Base-by-base conservation (phyloP, 2,113 vertebrate species). In the Anoplopoma fimbria region DNA sequence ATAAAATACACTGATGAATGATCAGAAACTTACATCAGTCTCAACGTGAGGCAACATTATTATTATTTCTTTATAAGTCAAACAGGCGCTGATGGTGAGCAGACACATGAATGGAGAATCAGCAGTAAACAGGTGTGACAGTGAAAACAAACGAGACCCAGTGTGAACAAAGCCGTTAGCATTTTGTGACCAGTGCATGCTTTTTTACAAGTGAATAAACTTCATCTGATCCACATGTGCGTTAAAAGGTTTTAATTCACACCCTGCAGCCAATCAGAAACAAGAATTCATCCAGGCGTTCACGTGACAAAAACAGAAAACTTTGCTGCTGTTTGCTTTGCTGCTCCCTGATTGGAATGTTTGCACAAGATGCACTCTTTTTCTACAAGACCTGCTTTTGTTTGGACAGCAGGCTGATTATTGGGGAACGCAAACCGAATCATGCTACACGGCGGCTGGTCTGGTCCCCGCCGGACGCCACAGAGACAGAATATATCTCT, bases 341-440 rank as follows among this genome's bases (percentile, higher is more conserved):
- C 72, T 47, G 27, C 8, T 86, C 79, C 77, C 85, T 86, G 87
- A 77, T 21, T 40, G 34, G 34, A 45, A 45, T 17, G 15, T 83
- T 79, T 84, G 60, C 58, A 70, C 45, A 60, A 51, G 33, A 73
- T 76, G 53, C 45, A n/a, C 9, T 27, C 19, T n/a, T 63, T 74
- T 80, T 13, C 42, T 65, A n/a, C 36, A 31, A 51, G 63, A 55
- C 51, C 57, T 38, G 69, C 57, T 69, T 49, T 75, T 49, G 12
- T 34, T 61, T 68, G 38, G 33, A 19, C 3, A 55, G 67, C 75
- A 19, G 62, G 68, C 13, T 45, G 7, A 61, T 72, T 60, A 4
- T 19, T 0, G 8, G 47, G 67, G 69, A n/a, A 63, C 8, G 2
- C 71, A 25, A 49, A 53, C 69, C 19, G 8, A 61, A 57, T 87